Evolutionary conservation across 2,888 invertebrate genomes (phyloP).

Genomic region (Apodemia duryi): DNA sequence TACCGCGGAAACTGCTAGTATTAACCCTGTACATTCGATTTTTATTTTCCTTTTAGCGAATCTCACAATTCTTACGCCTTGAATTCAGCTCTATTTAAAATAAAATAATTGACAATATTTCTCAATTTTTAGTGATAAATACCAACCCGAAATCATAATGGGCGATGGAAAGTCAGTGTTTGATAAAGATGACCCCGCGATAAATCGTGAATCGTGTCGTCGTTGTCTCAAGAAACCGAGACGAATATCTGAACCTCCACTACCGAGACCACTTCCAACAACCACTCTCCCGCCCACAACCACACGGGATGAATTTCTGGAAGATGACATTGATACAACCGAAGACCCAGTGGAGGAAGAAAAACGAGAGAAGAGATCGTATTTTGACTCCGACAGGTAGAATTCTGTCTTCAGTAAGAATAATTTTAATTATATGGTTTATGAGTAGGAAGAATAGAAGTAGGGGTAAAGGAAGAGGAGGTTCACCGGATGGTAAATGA

Average conservation of each 20-base stretch:
- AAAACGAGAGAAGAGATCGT: constrained; percentile 35
- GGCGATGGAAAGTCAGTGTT: constrained; percentile 81
- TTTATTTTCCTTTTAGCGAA: too few species aligned
- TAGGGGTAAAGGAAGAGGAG: too few species aligned
- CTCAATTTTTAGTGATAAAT: constrained; percentile 63
- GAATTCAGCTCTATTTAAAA: too few species aligned
- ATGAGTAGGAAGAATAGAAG: too few species aligned
- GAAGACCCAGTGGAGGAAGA: constrained; percentile 33
- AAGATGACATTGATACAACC: constrained; percentile 35
- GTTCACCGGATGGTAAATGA: too few species aligned
- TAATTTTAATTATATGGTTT: too few species aligned
- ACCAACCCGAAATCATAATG: constrained; percentile 83
- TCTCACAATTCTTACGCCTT: too few species aligned
- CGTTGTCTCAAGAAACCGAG: constrained; percentile 42
- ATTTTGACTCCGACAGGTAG: constrained; percentile 35
- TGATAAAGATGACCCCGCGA: constrained; percentile 37
- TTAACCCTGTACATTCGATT: too few species aligned
- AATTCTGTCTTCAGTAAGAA: background rate
- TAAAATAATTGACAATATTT: too few species aligned
- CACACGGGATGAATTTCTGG: constrained; percentile 31
- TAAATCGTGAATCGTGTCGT: constrained; percentile 39
- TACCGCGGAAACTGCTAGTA: too few species aligned
- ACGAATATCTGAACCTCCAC: constrained; percentile 28
- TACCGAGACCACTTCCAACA: constrained; percentile 20
- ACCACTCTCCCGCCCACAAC: constrained; percentile 23